Evolutionary conservation across 2,888 invertebrate genomes (phyloP), one percentile per base, ranked within the genome.

Genomic region (Coecobrya sp.): DNA sequence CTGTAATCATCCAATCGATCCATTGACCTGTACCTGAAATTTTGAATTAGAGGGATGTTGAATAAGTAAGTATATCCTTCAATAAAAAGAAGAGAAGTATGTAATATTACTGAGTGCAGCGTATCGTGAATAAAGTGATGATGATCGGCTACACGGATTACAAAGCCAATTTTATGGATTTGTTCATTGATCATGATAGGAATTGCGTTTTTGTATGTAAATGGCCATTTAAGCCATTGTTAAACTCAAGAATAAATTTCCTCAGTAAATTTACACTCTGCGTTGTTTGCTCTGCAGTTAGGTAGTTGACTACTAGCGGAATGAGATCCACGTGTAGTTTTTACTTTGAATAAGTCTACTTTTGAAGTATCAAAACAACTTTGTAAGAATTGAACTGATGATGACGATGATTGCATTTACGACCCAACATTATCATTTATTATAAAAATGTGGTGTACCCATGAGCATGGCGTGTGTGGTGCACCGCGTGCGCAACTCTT

Each of bases 11-110:
- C 70, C 70, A 82, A 82, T 82, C 82, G 73, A 89, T 82, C 70
- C 42, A 84, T 82, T 89, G 89, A 89, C 89, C 89, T 89, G 70
- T 70, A 70, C 22, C 73, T 86, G 86, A 27, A 70, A 49, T 49
- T 49, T 49, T 10, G 49, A 49, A 49, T 49, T 49, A 3, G 49
- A 49, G 10, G 59, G 5, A 59, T 59, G 1, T 5, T 55, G 55
- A 55, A 55, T 10, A 13, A 10, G n/a, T 13, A 19, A 13, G 5
- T 13, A 13, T 10, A 49, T 49, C 1, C 49, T 1, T 49, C 11
- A 10, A 1, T 49, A 10, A 49, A 10, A 49, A 49, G 13, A 49
- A 36, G 36, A 2, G 36, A 4, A 36, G 36, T 36, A n/a, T 59
- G 19, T 59, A 7, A 36, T 36, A 36, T 36, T 36, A 36, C 0